These are phyloP conservation scores for Apotomis turbidana DNA, from an alignment of 2,888 invertebrate species.

Conservation along the genomic window DNA sequence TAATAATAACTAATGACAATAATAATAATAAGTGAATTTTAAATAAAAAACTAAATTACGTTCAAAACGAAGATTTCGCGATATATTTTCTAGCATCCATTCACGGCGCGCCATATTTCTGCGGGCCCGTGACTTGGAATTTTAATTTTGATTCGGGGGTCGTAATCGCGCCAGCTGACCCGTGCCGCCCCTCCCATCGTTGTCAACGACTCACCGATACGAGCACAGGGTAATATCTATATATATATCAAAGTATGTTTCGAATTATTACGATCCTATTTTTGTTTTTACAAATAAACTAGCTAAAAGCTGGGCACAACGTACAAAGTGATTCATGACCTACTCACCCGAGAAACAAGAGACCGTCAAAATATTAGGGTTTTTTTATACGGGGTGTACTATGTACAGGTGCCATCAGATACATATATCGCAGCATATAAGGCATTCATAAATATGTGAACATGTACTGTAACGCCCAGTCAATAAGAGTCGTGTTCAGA, in stretches of 20 bases:
- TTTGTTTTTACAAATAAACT: background rate
- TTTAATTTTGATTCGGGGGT: conserved; percentile 69
- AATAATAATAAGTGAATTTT: too few relatives aligned
- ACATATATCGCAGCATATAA: too few relatives aligned
- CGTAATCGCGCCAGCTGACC: conserved; percentile 57
- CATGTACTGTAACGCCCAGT: too few relatives aligned
- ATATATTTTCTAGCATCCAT: conserved; percentile 9
- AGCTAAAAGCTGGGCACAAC: too few relatives aligned
- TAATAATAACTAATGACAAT: too few relatives aligned
- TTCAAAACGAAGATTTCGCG: background rate
- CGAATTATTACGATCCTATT: background rate
- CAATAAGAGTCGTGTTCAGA: too few relatives aligned
- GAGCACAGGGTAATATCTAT: conserved; percentile 2
- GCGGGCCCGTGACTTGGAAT: conserved; percentile 59
- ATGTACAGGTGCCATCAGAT: too few relatives aligned
- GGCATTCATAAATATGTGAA: too few relatives aligned
- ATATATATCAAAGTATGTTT: background rate
- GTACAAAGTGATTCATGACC: too few relatives aligned
- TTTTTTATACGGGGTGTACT: too few relatives aligned
- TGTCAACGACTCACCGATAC: conserved; percentile 62
- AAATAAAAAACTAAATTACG: background rate
- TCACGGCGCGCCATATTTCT: conserved; percentile 32
- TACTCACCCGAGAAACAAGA: too few relatives aligned
- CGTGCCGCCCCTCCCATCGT: conserved; percentile 60
- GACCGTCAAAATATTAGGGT: too few relatives aligned